phyloP scores from a whole-genome alignment of 2,113 vertebrate species.

The Oophaga pumilio region DNA sequence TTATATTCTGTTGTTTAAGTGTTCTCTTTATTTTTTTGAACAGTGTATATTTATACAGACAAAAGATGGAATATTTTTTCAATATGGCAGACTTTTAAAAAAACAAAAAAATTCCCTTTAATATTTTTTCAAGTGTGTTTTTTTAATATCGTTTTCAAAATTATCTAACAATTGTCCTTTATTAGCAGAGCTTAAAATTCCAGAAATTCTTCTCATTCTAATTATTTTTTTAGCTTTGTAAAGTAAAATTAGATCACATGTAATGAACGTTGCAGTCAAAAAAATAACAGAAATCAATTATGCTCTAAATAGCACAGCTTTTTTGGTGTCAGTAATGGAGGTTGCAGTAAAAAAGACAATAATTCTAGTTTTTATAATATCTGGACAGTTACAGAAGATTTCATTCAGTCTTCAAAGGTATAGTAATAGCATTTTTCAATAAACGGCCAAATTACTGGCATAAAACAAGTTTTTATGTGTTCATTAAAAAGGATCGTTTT shows the following conservation, averaged over 20 bases:
- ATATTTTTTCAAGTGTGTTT: no score
- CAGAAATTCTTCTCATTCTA: not conserved
- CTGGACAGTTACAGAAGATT: not conserved
- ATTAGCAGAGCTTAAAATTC: not conserved
- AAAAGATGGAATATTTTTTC: no score
- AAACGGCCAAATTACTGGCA: not conserved
- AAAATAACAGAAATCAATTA: not conserved
- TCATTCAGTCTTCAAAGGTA: not conserved
- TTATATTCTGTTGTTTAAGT: no score
- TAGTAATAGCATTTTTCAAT: slow-evolving; percentile 1
- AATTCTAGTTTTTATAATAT: not conserved
- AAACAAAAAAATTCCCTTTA: no score
- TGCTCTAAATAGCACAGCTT: not conserved
- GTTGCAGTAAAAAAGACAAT: not conserved
- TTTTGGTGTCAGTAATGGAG: not conserved
- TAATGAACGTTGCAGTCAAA: not conserved
- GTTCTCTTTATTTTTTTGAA: no score
- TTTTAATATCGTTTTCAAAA: not conserved
- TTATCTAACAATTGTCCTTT: not conserved
- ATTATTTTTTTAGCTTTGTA: not conserved
- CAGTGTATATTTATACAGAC: no score
- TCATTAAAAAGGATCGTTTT: slow-evolving; percentile 5
- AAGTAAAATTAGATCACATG: not conserved
- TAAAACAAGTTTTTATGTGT: slow-evolving; percentile 28
- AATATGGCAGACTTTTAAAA: not conserved